Conservation (phyloP, 2,113 vertebrate genomes). For the Lipotes vexillifer region DNA sequence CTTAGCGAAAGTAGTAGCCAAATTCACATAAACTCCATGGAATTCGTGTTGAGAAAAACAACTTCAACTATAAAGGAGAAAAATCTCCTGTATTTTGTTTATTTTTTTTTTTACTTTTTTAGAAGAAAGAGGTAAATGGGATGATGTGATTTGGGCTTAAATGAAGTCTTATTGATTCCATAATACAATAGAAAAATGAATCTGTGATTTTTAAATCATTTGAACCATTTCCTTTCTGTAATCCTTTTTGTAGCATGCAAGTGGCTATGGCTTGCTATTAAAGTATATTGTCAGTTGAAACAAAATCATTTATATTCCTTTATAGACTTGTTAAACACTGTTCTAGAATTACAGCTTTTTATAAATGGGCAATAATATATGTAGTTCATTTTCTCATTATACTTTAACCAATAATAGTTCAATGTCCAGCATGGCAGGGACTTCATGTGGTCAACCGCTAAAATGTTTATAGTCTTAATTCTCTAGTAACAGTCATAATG, state of each 20-base stretch:
- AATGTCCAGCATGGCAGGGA: background rate
- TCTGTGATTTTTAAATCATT: background rate
- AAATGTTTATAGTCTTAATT: constrained; percentile 14
- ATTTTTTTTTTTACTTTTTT: constrained; percentile 47
- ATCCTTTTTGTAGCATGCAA: background rate
- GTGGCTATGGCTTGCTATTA: background rate
- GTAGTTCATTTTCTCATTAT: constrained; percentile 25
- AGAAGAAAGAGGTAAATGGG: constrained; percentile 12
- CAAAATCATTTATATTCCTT: background rate
- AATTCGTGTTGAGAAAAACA: constrained; percentile 14
- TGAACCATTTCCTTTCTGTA: background rate
- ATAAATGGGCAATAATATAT: background rate
- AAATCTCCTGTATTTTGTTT: background rate
- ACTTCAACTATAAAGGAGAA: background rate
- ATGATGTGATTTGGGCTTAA: background rate
- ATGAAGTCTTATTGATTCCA: background rate
- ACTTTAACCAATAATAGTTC: background rate
- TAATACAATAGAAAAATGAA: background rate
- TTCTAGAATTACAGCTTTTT: constrained; percentile 8
- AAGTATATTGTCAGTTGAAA: background rate
- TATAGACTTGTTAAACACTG: background rate
- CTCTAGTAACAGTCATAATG: background rate
- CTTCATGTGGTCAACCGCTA: background rate
- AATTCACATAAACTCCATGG: background rate
- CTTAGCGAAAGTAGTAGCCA: background rate